These are phyloP conservation scores for Papilio helenus DNA, from an alignment of 1,140 invertebrate genomes.

Conservation along the genomic window DNA sequence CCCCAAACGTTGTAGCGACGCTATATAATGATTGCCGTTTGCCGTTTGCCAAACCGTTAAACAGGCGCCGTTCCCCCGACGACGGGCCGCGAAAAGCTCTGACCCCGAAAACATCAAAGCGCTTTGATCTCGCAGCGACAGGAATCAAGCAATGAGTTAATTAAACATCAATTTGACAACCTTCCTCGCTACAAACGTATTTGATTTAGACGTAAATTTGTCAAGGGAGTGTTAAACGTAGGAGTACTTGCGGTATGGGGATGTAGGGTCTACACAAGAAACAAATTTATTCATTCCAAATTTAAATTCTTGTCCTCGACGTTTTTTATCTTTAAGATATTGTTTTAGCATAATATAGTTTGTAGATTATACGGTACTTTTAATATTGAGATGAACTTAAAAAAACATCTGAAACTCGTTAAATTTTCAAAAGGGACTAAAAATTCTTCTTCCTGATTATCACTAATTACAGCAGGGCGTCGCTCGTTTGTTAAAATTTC, in stretches of 20 bases:
- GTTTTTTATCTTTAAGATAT: neutral
- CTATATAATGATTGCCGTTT: slow-evolving; percentile 42
- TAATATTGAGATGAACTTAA: neutral
- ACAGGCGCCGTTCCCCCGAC: slow-evolving; percentile 41
- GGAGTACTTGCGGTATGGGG: slow-evolving; percentile 39
- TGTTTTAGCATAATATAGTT: neutral
- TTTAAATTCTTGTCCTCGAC: neutral
- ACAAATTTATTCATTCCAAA: neutral
- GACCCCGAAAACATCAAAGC: slow-evolving; percentile 43
- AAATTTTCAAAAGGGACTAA: slow-evolving; percentile 42
- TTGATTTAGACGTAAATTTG: slow-evolving; percentile 47
- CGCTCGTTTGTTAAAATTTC: slow-evolving; percentile 50
- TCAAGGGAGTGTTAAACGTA: slow-evolving; percentile 43
- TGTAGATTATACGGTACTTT: neutral
- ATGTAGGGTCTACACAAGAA: neutral
- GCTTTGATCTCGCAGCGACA: slow-evolving; percentile 54
- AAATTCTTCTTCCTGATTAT: slow-evolving; percentile 55
- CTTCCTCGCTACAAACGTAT: slow-evolving; percentile 43
- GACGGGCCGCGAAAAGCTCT: slow-evolving; percentile 32
- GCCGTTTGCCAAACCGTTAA: slow-evolving; percentile 40
- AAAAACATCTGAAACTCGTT: slow-evolving; percentile 37
- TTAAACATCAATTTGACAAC: slow-evolving; percentile 62
- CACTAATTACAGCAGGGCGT: slow-evolving; percentile 58
- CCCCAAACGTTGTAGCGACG: neutral
- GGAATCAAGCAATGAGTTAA: slow-evolving; percentile 59